Evolutionary conservation across 2,888 invertebrate genomes (phyloP), one percentile per base, ranked within the genome.

Genomic region (Standfussiana lucernea): DNA sequence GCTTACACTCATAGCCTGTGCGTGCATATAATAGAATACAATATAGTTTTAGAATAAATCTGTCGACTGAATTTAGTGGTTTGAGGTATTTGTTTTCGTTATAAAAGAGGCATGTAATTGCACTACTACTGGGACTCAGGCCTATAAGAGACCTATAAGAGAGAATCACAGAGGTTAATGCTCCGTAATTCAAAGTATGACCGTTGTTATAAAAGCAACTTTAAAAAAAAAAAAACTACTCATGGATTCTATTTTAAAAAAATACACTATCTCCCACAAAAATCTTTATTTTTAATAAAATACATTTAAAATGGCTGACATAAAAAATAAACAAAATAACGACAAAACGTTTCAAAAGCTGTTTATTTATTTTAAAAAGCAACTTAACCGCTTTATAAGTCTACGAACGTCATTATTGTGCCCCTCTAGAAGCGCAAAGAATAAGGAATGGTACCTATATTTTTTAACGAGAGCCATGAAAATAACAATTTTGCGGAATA

Each of bases 401-500:
- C 92, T 88, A 88, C 89, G 90, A 92, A 91, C 92, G 91, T 92
- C 93, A 93, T 94, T 93, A 95, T 93, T 92, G 91, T 90, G 84
- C 79, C 84, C 77, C 76, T 59, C 77, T 72, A 86, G 84, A 75
- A 88, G 84, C 83, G 86, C 87, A 92, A 93, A 93, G 92, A 93
- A 93, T 92, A 92, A 92, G 92, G 88, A 89, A 90, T 89, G 87
- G 89, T 65, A 72, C 86, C 91, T 92, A 93, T 93, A 92, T 93
- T 93, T 93, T 92, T 91, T 90, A 92, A 91, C 88, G 90, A 86
- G 87, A 89, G 90, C 92, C 93, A 91, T 91, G 93, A 94, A 93
- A 95, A 95, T 95, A 95, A 95, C 94, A 95, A 95, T 95, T 95
- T 93, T 89, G 90, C 88, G 89, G 94, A 93, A 95, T 95, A 95